Conservation (phyloP, 2,888 invertebrate species). For the Lottia scabra region DNA sequence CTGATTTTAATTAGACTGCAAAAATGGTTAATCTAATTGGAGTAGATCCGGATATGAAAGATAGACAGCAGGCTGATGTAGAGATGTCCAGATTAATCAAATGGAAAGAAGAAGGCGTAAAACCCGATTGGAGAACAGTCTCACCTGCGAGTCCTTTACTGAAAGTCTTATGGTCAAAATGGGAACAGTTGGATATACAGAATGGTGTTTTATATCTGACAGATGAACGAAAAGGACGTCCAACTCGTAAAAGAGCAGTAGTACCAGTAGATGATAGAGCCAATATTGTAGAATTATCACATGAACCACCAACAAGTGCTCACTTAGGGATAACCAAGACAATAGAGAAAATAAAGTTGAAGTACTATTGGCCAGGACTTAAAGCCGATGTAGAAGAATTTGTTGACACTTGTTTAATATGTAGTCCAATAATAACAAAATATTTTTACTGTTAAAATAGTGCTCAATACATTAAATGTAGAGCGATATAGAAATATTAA, state of each 20-base stretch:
- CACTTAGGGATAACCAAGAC: not conserved
- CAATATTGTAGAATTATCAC: not conserved
- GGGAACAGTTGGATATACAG: not conserved
- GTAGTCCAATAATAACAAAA: too few relatives aligned
- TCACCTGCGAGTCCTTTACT: not conserved
- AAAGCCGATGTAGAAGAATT: constrained; percentile 5
- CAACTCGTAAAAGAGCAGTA: not conserved
- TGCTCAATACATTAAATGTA: too few relatives aligned
- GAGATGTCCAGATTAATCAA: not conserved
- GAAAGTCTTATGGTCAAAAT: not conserved
- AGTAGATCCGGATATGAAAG: not conserved
- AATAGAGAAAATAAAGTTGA: not conserved
- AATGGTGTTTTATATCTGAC: not conserved
- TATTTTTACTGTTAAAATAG: too few relatives aligned
- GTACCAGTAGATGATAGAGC: not conserved
- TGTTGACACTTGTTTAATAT: constrained; percentile 5
- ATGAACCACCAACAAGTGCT: not conserved
- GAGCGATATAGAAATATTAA: too few relatives aligned
- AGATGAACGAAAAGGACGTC: not conserved
- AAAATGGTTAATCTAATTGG: not conserved
- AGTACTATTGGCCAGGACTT: constrained; percentile 15
- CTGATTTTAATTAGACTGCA: too few relatives aligned
- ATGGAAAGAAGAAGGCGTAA: too few relatives aligned
- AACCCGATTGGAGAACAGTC: too few relatives aligned
- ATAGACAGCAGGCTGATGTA: not conserved